phyloP scores from a whole-genome alignment of 2,888 invertebrate genomes.

The Rhagonycha fulva region DNA sequence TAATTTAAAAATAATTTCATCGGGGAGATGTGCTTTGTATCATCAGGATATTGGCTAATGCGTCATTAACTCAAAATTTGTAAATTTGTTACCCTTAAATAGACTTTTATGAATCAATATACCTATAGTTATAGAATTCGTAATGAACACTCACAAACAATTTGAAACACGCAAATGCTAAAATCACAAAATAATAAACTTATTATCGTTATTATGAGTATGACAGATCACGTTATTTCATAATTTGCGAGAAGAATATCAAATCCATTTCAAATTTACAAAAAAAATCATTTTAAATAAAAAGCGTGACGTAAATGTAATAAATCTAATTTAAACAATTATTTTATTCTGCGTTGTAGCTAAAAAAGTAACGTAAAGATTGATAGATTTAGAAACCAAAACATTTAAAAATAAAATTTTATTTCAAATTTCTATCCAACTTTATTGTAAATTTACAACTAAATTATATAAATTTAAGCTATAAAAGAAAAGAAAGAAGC shows the following conservation, averaged over 20 bases:
- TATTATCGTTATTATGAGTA: background rate
- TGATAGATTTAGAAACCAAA: background rate
- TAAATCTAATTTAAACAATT: background rate
- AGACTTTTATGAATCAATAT: background rate
- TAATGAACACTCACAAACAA: background rate
- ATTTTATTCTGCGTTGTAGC: background rate
- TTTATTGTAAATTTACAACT: background rate
- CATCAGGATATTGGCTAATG: background rate
- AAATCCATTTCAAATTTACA: background rate
- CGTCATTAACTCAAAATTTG: background rate
- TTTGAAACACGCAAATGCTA: background rate
- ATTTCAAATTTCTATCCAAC: background rate
- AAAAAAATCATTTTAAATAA: background rate
- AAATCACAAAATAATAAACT: background rate
- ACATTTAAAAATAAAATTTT: background rate
- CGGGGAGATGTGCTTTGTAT: background rate
- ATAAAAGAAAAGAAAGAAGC: constrained; percentile 5
- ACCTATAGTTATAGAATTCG: background rate
- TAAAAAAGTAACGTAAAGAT: background rate
- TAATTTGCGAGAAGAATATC: background rate
- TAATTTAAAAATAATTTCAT: background rate
- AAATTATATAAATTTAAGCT: background rate
- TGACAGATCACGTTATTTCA: background rate
- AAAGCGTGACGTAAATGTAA: background rate
- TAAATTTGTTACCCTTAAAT: background rate